phyloP scores from a whole-genome alignment of 2,888 invertebrate genomes.

The Acronicta aceris region DNA sequence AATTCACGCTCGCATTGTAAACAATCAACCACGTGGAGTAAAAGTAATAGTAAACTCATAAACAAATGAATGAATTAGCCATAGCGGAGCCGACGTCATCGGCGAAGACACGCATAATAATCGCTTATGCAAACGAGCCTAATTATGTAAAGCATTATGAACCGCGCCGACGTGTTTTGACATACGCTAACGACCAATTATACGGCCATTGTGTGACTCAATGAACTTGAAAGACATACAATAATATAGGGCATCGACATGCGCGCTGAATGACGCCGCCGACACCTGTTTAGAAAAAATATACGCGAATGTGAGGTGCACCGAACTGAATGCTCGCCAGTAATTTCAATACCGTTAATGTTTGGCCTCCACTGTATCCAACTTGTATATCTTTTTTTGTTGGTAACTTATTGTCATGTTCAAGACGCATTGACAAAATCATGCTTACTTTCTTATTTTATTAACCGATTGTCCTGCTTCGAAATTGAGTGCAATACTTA shows the following conservation, averaged over 20 bases:
- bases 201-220: constrained; percentile 84
- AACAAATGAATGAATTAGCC: constrained; percentile 86
- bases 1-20: constrained; percentile 76
- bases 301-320: constrained; percentile 79
- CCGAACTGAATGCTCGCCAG: constrained; percentile 70
- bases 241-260: constrained; percentile 87
- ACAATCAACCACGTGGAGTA: constrained; percentile 84
- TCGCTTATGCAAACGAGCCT: constrained; percentile 86
- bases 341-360: constrained; percentile 70
- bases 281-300: constrained; percentile 84
- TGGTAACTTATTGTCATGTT: constrained; percentile 44
- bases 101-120: constrained; percentile 86
- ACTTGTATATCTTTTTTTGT: constrained; percentile 63
- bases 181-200: constrained; percentile 85
- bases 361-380: constrained; percentile 42
- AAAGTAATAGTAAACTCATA: constrained; percentile 85
- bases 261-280: constrained; percentile 68
- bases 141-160: constrained; percentile 87
- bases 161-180: constrained; percentile 82
- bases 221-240: constrained; percentile 86
- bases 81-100: constrained; percentile 79
- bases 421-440: constrained; percentile 36
- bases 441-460: constrained; percentile 22
- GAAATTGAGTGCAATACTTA: constrained; percentile 15
- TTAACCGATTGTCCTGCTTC: constrained; percentile 1